Evolutionary conservation across 2,888 invertebrate genomes (phyloP).

Genomic region (Cosmopolites sordidus): DNA sequence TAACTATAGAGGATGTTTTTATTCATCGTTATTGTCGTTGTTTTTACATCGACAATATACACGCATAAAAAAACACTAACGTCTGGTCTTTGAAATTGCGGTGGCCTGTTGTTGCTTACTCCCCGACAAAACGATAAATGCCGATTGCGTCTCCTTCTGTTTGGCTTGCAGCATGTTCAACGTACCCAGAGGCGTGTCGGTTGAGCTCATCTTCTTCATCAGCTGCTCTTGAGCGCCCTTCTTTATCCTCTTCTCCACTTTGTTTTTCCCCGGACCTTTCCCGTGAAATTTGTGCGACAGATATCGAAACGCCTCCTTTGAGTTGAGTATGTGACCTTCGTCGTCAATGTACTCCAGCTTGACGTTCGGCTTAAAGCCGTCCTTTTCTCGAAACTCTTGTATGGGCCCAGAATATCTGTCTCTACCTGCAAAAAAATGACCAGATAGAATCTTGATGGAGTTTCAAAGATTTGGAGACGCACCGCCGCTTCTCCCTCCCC

Average conservation of each 20-base stretch:
- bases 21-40: too few relatives aligned
- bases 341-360: constrained; percentile 97
- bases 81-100: constrained; percentile 43
- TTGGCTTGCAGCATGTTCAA: constrained; percentile 91
- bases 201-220: constrained; percentile 97
- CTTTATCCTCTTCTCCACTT: constrained; percentile 93
- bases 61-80: constrained; percentile 24
- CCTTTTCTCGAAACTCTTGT: constrained; percentile 88
- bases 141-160: constrained; percentile 89
- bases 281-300: constrained; percentile 98
- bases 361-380: constrained; percentile 85
- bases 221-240: constrained; percentile 91
- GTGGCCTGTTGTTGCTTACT: constrained; percentile 63
- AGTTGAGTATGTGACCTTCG: constrained; percentile 84
- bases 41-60: too few relatives aligned
- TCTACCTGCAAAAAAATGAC: too few relatives aligned
- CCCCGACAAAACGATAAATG: constrained; percentile 90
- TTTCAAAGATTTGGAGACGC: too few relatives aligned
- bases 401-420: constrained; percentile 81
- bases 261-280: constrained; percentile 98
- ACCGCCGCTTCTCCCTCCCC: constrained; percentile 38
- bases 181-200: constrained; percentile 95
- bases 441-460: background rate
- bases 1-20: too few relatives aligned
- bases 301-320: constrained; percentile 88